Conservation (phyloP, 2,888 invertebrate genomes). For the Bombylius major region DNA sequence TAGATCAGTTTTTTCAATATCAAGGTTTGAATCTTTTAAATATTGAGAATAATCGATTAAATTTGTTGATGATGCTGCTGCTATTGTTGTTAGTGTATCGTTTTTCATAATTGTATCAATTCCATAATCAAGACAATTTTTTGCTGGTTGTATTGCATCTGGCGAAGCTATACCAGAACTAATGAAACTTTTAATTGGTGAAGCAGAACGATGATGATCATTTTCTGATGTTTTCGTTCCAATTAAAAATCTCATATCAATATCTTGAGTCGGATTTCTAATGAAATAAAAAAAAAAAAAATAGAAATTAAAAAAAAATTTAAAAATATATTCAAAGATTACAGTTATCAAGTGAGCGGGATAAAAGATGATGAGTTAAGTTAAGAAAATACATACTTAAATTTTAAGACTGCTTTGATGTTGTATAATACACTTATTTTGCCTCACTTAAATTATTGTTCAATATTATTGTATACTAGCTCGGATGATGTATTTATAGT, state of each 20-base stretch:
- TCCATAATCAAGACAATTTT: background rate
- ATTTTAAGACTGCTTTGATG: no score
- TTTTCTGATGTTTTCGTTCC: conserved; percentile 8
- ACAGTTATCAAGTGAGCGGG: no score
- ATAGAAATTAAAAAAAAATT: conserved; percentile 8
- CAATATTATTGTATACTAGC: no score
- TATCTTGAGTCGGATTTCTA: conserved; percentile 17
- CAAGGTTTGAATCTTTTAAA: conserved; percentile 34
- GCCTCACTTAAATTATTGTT: no score
- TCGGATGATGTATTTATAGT: no score
- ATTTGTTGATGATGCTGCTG: conserved; percentile 8
- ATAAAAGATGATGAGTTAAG: no score
- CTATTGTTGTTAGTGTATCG: background rate
- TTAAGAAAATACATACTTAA: no score
- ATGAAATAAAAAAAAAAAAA: conserved; percentile 10
- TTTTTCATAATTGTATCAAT: background rate
- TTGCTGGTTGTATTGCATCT: conserved; percentile 29
- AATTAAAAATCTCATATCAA: conserved; percentile 27
- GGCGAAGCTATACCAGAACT: background rate
- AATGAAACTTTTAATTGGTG: background rate
- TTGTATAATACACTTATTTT: no score
- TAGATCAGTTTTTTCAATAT: conserved; percentile 25
- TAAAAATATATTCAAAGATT: no score
- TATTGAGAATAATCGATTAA: conserved; percentile 35
- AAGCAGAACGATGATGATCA: background rate